A percentile compares a stretch with the other conserved stretches of the same genome.
Evolutionary conservation across 1,140 invertebrate species (phyloP).

Genomic region (Drosophila kurseongensis): DNA sequence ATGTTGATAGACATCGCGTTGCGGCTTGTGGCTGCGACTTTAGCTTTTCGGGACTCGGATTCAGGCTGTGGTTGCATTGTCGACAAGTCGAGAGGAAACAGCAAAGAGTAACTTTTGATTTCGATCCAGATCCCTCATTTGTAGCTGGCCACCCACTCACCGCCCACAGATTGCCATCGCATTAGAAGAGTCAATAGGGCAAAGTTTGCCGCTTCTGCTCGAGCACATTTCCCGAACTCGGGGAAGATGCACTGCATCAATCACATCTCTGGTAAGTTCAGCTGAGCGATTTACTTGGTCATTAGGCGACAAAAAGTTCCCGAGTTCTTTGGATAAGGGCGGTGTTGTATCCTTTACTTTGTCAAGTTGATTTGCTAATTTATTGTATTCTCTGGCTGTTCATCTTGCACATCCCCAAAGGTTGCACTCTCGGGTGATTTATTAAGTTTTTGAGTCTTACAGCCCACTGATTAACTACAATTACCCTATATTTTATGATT

Average conservation of each 20-base stretch:
- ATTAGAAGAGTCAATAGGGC: constrained; percentile 15
- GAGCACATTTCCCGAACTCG: neutral
- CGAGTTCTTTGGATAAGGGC: too few relatives aligned
- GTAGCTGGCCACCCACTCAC: neutral
- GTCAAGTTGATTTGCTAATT: constrained; percentile 4
- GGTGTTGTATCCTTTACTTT: neutral
- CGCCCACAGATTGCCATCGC: neutral
- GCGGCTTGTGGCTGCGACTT: constrained; percentile 36
- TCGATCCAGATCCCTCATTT: constrained; percentile 5
- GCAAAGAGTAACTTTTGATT: constrained; percentile 10
- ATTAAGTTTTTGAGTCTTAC: neutral
- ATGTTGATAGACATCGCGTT: constrained; percentile 58
- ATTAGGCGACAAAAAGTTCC: constrained; percentile 40
- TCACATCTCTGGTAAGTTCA: constrained; percentile 38
- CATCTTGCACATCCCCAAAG: neutral
- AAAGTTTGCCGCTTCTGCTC: neutral
- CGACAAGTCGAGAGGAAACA: neutral
- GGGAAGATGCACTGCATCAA: constrained; percentile 54
- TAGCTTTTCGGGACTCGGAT: constrained; percentile 4
- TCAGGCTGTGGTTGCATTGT: constrained; percentile 14
- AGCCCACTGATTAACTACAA: neutral
- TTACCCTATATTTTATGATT: neutral
- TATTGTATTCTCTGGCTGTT: neutral
- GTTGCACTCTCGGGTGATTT: neutral
- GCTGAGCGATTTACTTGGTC: constrained; percentile 54